Percentiles rank a stretch among this genome's conserved stretches.
Conservation (phyloP, 2,888 invertebrate species). For the Drosophila tripunctata region DNA sequence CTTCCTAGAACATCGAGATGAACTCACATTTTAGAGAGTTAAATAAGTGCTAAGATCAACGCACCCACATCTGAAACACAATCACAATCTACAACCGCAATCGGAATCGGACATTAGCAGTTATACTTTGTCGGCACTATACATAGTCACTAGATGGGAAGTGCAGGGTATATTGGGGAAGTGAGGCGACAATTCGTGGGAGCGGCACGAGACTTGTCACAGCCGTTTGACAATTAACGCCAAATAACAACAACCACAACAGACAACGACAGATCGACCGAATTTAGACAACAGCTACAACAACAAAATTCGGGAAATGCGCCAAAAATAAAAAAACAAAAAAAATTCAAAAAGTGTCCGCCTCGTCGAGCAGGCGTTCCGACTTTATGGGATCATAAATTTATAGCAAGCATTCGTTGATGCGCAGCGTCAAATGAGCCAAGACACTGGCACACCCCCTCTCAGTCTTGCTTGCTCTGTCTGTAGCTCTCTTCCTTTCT, state of each 20-base stretch:
- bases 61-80: slow-evolving; percentile 65
- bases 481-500: background rate
- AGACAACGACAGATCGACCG: background rate
- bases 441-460: slow-evolving; percentile 37
- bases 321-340: slow-evolving; percentile 29
- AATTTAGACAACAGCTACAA: slow-evolving; percentile 13
- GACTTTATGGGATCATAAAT: slow-evolving; percentile 67
- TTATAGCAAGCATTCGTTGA: slow-evolving; percentile 50
- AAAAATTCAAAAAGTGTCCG: slow-evolving; percentile 1
- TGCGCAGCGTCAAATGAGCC: slow-evolving; percentile 51
- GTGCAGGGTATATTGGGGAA: slow-evolving; percentile 3
- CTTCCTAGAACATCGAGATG: slow-evolving; percentile 66
- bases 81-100: slow-evolving; percentile 1
- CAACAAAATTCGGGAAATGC: slow-evolving; percentile 40
- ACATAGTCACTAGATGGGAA: no score
- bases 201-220: slow-evolving; percentile 62
- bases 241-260: slow-evolving; percentile 41
- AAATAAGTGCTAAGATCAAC: slow-evolving; percentile 62
- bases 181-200: slow-evolving; percentile 26
- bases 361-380: slow-evolving; percentile 47
- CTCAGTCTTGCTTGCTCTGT: background rate
- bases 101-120: slow-evolving; percentile 23
- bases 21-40: slow-evolving; percentile 39
- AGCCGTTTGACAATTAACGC: slow-evolving; percentile 69
- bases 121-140: slow-evolving; percentile 23